These are phyloP conservation scores for Tromatobia lineatoria DNA, from an alignment of 2,888 invertebrate genomes.

Conservation along the genomic window DNA sequence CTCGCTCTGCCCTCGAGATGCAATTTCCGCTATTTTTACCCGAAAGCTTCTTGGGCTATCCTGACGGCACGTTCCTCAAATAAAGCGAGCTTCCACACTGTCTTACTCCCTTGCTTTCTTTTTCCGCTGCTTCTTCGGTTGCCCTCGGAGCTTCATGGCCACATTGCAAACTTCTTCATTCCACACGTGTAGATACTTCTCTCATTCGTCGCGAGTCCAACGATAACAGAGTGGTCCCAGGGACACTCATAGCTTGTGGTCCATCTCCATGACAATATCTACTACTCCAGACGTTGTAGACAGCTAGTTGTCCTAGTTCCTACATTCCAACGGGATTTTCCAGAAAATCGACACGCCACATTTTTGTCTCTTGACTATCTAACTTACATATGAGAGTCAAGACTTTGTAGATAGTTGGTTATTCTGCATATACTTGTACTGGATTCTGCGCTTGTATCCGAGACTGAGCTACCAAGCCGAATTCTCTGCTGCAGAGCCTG, in stretches of 20 bases:
- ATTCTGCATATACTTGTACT: conserved; percentile 35
- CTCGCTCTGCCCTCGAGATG: conserved; percentile 77
- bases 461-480: conserved; percentile 46
- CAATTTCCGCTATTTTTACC: conserved; percentile 85
- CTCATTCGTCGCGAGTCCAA: conserved; percentile 2
- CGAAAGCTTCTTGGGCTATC: conserved; percentile 83
- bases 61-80: conserved; percentile 84
- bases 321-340: conserved; percentile 35
- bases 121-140: conserved; percentile 31
- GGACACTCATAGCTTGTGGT: conserved; percentile 2
- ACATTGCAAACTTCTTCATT: conserved; percentile 42
- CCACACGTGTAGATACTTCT: conserved; percentile 6
- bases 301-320: conserved; percentile 40
- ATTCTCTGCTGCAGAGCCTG: neutral
- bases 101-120: conserved; percentile 33
- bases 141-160: conserved; percentile 49
- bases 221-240: conserved; percentile 8
- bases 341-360: conserved; percentile 15
- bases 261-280: conserved; percentile 1
- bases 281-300: neutral
- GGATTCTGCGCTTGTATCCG: conserved; percentile 56
- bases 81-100: conserved; percentile 76
- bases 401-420: conserved; percentile 8
- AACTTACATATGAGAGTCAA: conserved; percentile 17
- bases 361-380: conserved; percentile 15